Conservation (phyloP, 2,888 invertebrate genomes). For the Erpobdella octoculata region DNA sequence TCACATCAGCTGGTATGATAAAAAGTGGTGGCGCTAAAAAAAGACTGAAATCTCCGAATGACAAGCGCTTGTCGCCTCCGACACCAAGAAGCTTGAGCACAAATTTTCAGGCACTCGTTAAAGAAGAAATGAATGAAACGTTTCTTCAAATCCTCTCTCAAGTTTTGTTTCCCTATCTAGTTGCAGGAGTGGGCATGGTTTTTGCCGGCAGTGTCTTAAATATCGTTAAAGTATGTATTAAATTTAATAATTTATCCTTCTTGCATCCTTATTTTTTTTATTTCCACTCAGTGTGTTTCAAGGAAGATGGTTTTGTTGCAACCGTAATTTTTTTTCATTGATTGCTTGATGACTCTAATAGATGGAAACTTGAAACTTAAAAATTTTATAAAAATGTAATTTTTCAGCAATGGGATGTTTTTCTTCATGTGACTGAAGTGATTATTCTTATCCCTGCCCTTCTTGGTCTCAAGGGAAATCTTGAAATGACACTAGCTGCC, state of each 20-base stretch:
- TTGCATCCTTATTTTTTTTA: not conserved
- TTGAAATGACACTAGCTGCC: slow-evolving; percentile 93
- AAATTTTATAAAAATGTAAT: not conserved
- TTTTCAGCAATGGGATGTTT: slow-evolving; percentile 64
- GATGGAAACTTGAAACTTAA: not conserved
- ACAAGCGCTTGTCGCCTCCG: no score
- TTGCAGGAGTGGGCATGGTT: slow-evolving; percentile 84
- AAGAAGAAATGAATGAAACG: slow-evolving; percentile 31
- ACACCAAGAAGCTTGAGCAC: no score
- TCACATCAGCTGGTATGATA: no score
- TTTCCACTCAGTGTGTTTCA: not conserved
- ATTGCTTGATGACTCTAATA: not conserved
- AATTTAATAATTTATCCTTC: not conserved
- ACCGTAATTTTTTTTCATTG: not conserved
- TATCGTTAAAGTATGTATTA: slow-evolving; percentile 56
- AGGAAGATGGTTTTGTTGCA: not conserved
- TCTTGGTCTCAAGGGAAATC: slow-evolving; percentile 78
- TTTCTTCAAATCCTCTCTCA: slow-evolving; percentile 48
- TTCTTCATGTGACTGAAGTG: slow-evolving; percentile 63
- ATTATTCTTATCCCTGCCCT: slow-evolving; percentile 73
- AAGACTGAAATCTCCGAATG: no score
- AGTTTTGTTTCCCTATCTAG: slow-evolving; percentile 76
- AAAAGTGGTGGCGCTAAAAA: no score
- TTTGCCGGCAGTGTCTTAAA: slow-evolving; percentile 77
- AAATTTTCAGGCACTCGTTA: not conserved